These are phyloP conservation scores for Pseudococcus jackbeardsleyi DNA, from an alignment of 2,888 invertebrate genomes.

Conservation along the genomic window DNA sequence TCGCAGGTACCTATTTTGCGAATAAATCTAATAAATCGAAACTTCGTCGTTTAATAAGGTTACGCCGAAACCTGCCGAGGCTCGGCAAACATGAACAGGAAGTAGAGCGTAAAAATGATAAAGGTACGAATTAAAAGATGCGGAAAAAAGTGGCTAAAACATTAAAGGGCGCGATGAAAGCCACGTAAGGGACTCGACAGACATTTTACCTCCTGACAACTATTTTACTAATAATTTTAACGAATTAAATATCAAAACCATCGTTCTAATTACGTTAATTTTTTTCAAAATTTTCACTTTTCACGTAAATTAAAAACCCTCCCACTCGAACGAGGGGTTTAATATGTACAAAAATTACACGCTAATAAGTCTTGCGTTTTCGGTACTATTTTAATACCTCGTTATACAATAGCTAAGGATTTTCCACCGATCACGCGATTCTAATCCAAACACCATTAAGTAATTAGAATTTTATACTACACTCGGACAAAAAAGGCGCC, in stretches of 20 bases:
- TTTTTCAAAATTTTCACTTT: slow-evolving; percentile 32
- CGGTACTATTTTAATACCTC: neutral
- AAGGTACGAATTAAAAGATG: slow-evolving; percentile 49
- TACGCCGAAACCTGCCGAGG: neutral
- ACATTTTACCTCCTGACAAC: slow-evolving; percentile 23
- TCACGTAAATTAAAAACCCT: slow-evolving; percentile 28
- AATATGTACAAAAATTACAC: slow-evolving; percentile 18
- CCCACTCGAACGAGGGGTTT: neutral
- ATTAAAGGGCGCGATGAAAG: slow-evolving; percentile 54
- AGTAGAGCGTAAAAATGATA: slow-evolving; percentile 59
- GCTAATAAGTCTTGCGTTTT: slow-evolving; percentile 15
- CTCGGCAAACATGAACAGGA: slow-evolving; percentile 39
- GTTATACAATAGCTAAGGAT: neutral
- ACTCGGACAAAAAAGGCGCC: neutral
- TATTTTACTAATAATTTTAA: neutral
- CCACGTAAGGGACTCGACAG: slow-evolving; percentile 18
- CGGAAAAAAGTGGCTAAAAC: neutral
- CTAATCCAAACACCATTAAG: slow-evolving; percentile 11
- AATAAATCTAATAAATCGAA: slow-evolving; percentile 20
- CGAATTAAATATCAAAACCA: slow-evolving; percentile 8
- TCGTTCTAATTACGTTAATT: slow-evolving; percentile 9
- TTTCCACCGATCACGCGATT: slow-evolving; percentile 8
- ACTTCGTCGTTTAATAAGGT: slow-evolving; percentile 14
- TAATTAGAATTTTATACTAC: slow-evolving; percentile 36
- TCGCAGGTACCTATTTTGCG: neutral